These are phyloP conservation scores for Rhadina sibilatrix DNA, from an alignment of 2,113 vertebrate genomes.

Conservation along the genomic window DNA sequence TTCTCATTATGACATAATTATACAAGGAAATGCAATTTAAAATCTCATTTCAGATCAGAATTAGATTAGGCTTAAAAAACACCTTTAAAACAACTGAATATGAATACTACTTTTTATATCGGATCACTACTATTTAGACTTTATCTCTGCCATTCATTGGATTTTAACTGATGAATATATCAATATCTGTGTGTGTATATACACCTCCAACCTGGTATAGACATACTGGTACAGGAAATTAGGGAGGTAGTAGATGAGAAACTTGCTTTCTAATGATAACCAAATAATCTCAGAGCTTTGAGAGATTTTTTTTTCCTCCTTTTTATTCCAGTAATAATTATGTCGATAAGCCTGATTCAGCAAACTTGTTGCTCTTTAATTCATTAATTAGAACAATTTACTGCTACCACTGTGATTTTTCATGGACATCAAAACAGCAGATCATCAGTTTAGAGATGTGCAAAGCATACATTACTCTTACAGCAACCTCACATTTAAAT, in stretches of 20 bases:
- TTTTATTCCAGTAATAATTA: conserved; percentile 71
- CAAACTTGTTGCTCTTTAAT: conserved; percentile 51
- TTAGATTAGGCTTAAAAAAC: background rate
- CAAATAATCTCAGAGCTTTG: conserved; percentile 17
- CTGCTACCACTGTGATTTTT: conserved; percentile 66
- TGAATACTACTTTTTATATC: background rate
- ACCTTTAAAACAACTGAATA: background rate
- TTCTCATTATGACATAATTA: background rate
- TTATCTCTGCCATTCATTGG: background rate
- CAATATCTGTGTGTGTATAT: background rate
- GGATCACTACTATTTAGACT: background rate
- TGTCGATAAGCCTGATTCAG: conserved; percentile 70
- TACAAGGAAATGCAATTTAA: background rate
- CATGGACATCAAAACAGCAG: conserved; percentile 72
- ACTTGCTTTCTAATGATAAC: conserved; percentile 29
- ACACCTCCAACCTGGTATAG: accelerated
- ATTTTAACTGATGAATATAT: background rate
- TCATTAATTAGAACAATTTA: conserved; percentile 78
- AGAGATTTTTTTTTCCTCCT: background rate
- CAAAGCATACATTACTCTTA: conserved; percentile 22
- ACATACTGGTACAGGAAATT: background rate
- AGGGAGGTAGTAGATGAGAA: background rate
- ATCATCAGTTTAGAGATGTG: conserved; percentile 59
- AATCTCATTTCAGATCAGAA: background rate
- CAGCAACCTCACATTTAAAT: conserved; percentile 24